Percentiles rank a stretch among this genome's conserved stretches.
Conservation (phyloP, 2,888 invertebrate species). For the Agonopterix subpropinquella region DNA sequence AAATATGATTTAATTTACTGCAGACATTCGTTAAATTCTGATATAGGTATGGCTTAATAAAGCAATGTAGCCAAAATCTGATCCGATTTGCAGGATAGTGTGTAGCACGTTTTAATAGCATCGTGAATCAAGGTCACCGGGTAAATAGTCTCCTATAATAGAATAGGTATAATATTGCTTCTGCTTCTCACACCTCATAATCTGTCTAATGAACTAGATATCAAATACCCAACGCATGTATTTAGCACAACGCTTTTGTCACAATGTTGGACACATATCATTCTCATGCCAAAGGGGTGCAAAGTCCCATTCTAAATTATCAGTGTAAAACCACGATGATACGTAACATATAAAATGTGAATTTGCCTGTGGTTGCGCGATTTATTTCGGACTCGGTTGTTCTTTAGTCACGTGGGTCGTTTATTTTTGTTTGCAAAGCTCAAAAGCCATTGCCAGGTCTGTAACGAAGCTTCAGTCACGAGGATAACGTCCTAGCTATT, state of each 20-base stretch:
- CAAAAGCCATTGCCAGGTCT: conserved; percentile 18
- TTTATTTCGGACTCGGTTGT: conserved; percentile 39
- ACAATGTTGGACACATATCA: neutral
- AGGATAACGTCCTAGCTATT: neutral
- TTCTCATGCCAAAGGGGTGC: conserved; percentile 23
- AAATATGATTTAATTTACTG: too few species aligned
- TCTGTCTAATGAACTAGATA: too few species aligned
- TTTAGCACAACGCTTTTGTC: neutral
- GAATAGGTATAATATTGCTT: too few species aligned
- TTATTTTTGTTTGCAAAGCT: conserved; percentile 49
- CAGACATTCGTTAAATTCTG: too few species aligned
- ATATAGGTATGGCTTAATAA: too few species aligned
- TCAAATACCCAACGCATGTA: neutral
- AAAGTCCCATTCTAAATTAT: conserved; percentile 26
- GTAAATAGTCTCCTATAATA: too few species aligned
- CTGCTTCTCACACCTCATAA: too few species aligned
- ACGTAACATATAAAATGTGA: conserved; percentile 25
- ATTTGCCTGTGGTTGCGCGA: conserved; percentile 30
- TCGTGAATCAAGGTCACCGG: too few species aligned
- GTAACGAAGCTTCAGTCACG: conserved; percentile 6
- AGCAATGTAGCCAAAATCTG: too few species aligned
- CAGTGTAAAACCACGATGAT: conserved; percentile 22
- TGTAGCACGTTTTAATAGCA: too few species aligned
- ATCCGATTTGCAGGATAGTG: too few species aligned
- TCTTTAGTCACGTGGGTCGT: conserved; percentile 43